Conservation (phyloP, 2,797 vertebrate species). For the Pangasius krempfi region DNA sequence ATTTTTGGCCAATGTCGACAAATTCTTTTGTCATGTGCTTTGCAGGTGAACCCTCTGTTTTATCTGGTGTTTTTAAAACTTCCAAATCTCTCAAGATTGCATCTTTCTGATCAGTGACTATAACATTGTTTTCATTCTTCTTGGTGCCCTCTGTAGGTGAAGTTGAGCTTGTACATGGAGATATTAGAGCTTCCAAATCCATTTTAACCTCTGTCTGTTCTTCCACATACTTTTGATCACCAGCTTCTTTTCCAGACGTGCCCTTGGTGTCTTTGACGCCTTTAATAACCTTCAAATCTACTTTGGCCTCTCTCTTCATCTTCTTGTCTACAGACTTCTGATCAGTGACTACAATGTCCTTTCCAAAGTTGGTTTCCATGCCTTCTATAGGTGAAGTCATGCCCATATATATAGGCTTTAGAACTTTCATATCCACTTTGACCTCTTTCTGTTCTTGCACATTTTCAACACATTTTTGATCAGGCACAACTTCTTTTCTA, state of each 20-base stretch:
- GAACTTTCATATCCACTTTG: background rate
- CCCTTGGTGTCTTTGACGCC: background rate
- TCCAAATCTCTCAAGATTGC: background rate
- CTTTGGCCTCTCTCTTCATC: background rate
- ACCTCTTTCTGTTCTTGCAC: background rate
- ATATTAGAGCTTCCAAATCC: background rate
- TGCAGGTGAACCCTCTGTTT: background rate
- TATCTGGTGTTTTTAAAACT: background rate
- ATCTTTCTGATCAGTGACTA: constrained; percentile 1
- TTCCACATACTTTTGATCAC: background rate
- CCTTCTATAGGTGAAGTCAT: background rate
- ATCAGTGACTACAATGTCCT: background rate
- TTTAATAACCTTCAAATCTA: background rate
- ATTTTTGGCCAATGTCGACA: constrained; percentile 7
- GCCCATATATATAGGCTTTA: background rate
- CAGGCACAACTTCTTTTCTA: background rate
- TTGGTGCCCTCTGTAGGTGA: background rate
- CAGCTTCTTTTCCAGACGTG: background rate
- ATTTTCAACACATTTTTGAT: background rate
- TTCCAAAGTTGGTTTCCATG: background rate
- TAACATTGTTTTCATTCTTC: background rate
- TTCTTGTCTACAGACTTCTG: constrained; percentile 13
- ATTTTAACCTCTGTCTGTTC: background rate
- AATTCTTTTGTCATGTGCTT: background rate
- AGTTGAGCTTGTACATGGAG: background rate